phyloP scores from a whole-genome alignment of 2,888 invertebrate genomes.

The Conistra vaccinii region DNA sequence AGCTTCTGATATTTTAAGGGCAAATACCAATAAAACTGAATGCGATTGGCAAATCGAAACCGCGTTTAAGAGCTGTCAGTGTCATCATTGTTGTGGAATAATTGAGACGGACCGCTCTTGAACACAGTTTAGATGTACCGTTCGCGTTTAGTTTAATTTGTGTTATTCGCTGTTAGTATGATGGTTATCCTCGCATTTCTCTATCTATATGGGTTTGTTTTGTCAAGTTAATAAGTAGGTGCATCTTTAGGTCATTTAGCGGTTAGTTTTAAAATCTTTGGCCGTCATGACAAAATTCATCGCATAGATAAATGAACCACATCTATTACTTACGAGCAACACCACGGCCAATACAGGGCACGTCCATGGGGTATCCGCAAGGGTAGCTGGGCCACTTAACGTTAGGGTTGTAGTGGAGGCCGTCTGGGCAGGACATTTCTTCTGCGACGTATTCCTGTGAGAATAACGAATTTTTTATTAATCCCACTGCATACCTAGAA shows the following conservation, averaged over 20 bases:
- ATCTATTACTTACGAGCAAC: slow-evolving; percentile 89
- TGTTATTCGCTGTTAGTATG: too few species aligned
- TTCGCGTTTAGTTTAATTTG: too few species aligned
- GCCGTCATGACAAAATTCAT: not conserved
- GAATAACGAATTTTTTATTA: slow-evolving; percentile 2
- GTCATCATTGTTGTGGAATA: slow-evolving; percentile 66
- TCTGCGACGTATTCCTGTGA: slow-evolving; percentile 90
- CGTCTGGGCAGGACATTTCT: slow-evolving; percentile 94
- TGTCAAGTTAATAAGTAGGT: not conserved
- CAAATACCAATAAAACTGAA: too few species aligned
- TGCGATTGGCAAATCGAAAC: too few species aligned
- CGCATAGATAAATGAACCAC: not conserved
- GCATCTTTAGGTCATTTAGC: too few species aligned
- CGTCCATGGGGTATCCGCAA: slow-evolving; percentile 95
- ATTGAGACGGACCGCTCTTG: too few species aligned
- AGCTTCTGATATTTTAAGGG: not conserved
- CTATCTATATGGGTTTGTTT: not conserved
- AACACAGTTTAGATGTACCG: too few species aligned
- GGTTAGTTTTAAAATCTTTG: not conserved
- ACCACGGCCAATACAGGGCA: slow-evolving; percentile 92
- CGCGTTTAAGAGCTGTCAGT: too few species aligned
- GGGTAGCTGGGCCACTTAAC: slow-evolving; percentile 92
- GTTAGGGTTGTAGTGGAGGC: slow-evolving; percentile 93
- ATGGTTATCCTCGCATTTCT: not conserved
- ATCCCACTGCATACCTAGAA: slow-evolving; percentile 73